Conservation (phyloP, 2,113 vertebrate species). For the Fulmarus glacialis region DNA sequence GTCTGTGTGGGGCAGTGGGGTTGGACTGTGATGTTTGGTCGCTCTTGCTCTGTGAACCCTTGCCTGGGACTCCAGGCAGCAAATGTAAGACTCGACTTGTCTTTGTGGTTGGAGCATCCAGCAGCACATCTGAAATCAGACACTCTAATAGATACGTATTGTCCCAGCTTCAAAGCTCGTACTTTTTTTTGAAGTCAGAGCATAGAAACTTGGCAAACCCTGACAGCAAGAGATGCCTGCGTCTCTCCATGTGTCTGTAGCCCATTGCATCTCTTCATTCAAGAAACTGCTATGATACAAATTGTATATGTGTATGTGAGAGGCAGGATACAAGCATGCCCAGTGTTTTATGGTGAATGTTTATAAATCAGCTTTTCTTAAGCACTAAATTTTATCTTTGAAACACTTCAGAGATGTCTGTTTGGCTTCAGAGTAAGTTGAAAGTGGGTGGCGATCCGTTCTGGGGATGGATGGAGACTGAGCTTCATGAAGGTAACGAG, state of each 20-base stretch:
- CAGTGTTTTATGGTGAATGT: neutral
- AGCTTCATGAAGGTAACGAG: neutral
- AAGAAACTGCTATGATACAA: neutral
- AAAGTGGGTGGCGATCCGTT: neutral
- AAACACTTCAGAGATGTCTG: neutral
- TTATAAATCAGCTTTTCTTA: neutral
- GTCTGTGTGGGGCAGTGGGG: accelerated
- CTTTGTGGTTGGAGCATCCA: neutral
- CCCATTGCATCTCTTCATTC: neutral
- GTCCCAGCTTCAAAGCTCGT: neutral
- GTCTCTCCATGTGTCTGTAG: accelerated
- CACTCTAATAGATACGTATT: neutral
- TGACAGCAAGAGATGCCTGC: neutral
- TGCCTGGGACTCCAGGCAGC: neutral
- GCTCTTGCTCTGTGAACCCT: neutral
- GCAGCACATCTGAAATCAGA: neutral
- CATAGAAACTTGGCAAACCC: neutral
- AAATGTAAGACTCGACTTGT: neutral
- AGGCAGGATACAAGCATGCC: neutral
- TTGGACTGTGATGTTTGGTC: neutral
- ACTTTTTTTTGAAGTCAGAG: neutral
- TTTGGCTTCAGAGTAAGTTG: neutral
- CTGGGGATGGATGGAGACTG: neutral
- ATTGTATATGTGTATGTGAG: neutral
- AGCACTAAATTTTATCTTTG: neutral